Evolutionary conservation across 2,888 invertebrate genomes (phyloP), one percentile per base, ranked within the genome.

Genomic region (Drosophila siamana): DNA sequence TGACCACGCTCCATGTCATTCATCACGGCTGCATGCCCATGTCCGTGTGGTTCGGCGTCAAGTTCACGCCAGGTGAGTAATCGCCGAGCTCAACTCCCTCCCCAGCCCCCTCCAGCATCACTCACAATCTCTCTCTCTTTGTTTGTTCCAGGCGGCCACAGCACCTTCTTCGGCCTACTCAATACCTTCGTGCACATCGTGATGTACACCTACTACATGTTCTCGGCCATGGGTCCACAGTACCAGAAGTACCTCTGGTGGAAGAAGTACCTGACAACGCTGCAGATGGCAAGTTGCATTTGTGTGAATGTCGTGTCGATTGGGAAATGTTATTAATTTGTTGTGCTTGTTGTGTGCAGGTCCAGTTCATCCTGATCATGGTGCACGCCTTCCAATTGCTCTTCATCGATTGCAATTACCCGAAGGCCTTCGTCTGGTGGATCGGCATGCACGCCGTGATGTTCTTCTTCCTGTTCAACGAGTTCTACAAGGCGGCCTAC

Each of bases 21-120:
- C 98, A 98, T 93, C 98, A 98, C 92, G 98, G 98, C 78, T 96
- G 97, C 89, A 98, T 98, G 98, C 98, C 98, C 38, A 96, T 98
- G 96, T 97, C 97, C 4, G 98, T 98, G 71, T 98, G 98, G 98
- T 97, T 98, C 92, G 98, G 98, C 54, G 98, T 98, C 57, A 98
- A 98, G 93, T 98, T 98, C 93, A 98, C 97, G 24, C 98, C 98
- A 91, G 97, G 96, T 96, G 92, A 92, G 93, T 74, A 40, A 7
- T 4, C 40, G 9, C 30, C 15, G 15, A 13, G 6, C 4, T 9
- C 1, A n/a, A 33, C 11, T 11, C 33, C 13, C n/a, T n/a, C n/a
- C n/a, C n/a, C n/a, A n/a, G n/a, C n/a, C n/a, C n/a, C 28, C 3
- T n/a, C 16, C 0, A 8, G 0, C 7, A 30, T 24, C 2, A 24